Conservation (phyloP, 2,113 vertebrate species). For the Aplodontia rufa region DNA sequence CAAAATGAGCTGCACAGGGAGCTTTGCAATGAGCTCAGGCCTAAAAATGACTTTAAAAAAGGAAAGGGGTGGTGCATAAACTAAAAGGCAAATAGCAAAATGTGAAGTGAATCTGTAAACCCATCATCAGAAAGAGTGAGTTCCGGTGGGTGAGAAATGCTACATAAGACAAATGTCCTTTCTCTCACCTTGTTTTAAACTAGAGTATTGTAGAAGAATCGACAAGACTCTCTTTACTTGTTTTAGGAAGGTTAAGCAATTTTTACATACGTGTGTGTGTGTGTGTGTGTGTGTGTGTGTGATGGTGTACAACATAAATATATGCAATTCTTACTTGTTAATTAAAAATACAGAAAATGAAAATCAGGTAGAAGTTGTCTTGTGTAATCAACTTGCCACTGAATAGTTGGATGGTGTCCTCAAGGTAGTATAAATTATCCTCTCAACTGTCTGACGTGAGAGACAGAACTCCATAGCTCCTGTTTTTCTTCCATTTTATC, state of each 20-base stretch:
- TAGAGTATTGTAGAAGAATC: not conserved
- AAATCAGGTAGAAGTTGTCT: not conserved
- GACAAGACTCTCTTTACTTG: not conserved
- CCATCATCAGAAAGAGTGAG: not conserved
- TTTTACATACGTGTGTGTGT: not conserved
- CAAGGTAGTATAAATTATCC: not conserved
- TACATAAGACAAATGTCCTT: not conserved
- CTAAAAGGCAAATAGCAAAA: not conserved
- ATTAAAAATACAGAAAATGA: no score
- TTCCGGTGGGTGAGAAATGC: not conserved
- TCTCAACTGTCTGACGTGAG: not conserved
- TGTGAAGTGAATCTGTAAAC: not conserved
- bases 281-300: no score
- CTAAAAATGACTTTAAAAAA: not conserved
- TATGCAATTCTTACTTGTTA: no score
- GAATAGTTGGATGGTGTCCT: not conserved
- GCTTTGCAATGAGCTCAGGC: not conserved
- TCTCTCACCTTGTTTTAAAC: not conserved
- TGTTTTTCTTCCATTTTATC: conserved; percentile 17
- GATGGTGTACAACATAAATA: no score
- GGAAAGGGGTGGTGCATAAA: not conserved
- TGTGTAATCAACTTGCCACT: not conserved
- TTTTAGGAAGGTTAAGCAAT: not conserved
- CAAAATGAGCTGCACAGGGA: not conserved
- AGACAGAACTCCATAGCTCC: not conserved